Evolutionary conservation across 2,113 vertebrate genomes (phyloP).

Genomic region (Nycticebus coucang): DNA sequence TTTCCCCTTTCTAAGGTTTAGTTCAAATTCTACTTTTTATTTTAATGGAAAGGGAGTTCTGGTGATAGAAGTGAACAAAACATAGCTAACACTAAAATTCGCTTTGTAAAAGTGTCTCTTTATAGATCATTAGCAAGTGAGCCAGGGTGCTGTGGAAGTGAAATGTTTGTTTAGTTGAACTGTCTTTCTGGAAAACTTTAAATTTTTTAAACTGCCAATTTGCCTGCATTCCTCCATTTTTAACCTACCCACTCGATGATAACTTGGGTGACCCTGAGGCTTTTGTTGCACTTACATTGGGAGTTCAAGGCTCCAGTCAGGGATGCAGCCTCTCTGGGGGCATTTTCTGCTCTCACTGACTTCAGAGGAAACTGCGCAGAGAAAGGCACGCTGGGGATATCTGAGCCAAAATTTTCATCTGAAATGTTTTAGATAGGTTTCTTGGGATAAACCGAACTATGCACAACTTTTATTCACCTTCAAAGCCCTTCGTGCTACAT

Average conservation of each 20-base stretch:
- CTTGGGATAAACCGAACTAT: not conserved
- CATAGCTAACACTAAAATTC: not conserved
- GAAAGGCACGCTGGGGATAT: not conserved
- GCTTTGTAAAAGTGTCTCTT: not conserved
- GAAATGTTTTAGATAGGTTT: not conserved
- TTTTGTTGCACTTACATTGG: conserved; percentile 7
- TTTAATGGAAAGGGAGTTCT: not conserved
- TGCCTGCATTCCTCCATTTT: not conserved
- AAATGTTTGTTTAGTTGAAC: not conserved
- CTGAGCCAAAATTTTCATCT: not conserved
- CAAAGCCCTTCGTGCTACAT: not conserved
- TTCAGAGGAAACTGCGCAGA: conserved; percentile 24
- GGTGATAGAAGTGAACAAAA: not conserved
- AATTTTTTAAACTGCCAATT: not conserved
- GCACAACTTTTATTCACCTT: not conserved
- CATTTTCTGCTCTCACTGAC: not conserved
- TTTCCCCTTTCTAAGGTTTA: not conserved
- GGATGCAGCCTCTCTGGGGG: not conserved
- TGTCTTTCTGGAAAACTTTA: not conserved
- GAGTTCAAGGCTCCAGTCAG: not conserved
- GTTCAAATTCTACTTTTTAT: conserved; percentile 43
- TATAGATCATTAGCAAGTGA: not conserved
- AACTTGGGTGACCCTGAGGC: not conserved
- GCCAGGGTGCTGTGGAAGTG: not conserved
- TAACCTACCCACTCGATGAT: not conserved